Evolutionary conservation across 2,113 vertebrate species (phyloP), one percentile per base, ranked within the genome.

Genomic region (Poeciliopsis retropinna): DNA sequence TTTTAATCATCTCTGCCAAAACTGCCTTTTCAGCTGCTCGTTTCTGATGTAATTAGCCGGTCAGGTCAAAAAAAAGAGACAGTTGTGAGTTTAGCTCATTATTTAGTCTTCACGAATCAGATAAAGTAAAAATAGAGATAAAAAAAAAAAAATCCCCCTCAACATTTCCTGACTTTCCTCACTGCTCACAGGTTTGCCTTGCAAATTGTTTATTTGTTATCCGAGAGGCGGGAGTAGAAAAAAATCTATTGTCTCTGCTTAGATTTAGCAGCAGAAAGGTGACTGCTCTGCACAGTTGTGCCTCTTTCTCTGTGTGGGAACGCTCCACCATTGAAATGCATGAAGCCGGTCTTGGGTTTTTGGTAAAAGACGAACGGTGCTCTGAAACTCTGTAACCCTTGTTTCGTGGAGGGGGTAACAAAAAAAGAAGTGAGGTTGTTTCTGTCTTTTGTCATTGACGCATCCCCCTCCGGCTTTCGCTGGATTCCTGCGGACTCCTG

Each of bases 401-500:
- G 77, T 89, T 86, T 78, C 60, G 25, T 11, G 9, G 51, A 57
- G 60, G 76, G 81, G 89, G 92, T 86, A 92, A 64, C 91, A 89
- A 87, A 92, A 69, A 91, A 91, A 90, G 91, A 91, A 90, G 89
- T 91, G 88, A 88, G 88, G 88, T 89, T 91, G 80, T 85, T 86
- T 84, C 85, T 68, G 74, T 86, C 88, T 86, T 92, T 95, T 94
- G 94, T 95, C 88, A 94, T 85, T 86, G 91, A 82, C n/a, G 54
- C 77, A 81, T 80, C 85, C 80, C 75, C 72, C 81, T 73, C 72
- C 76, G 39, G 88, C 90, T 89, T 91, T 89, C 87, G 83, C 88
- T 88, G 78, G 88, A 83, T 83, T 91, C 86, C 83, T 91, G 75
- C 60, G 83, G 85, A 91, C 92, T 91, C 93, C 92, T 9, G 76